These are phyloP conservation scores for Arizona elegans DNA, from an alignment of 2,113 vertebrate genomes.

Conservation along the genomic window DNA sequence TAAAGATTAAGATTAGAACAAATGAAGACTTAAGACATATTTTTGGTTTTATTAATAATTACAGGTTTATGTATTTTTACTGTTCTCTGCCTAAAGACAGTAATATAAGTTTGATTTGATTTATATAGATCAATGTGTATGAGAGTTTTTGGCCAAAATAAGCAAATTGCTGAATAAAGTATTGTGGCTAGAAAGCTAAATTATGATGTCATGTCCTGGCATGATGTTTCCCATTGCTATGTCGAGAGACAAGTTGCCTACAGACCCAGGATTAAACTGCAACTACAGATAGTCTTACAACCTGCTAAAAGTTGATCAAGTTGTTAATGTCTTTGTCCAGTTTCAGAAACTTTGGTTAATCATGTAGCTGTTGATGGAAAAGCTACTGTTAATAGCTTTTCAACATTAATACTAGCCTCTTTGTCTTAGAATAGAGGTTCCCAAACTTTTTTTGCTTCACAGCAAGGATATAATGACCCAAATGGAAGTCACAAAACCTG, in stretches of 20 bases:
- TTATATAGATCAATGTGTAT: background rate
- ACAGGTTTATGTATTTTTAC: background rate
- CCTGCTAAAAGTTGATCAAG: background rate
- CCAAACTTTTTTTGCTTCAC: background rate
- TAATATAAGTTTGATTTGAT: background rate
- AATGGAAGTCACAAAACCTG: background rate
- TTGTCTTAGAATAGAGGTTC: background rate
- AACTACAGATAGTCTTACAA: background rate
- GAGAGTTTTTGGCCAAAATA: background rate
- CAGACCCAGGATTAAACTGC: background rate
- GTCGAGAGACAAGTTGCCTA: background rate
- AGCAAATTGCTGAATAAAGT: background rate
- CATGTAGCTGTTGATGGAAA: background rate
- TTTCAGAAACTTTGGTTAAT: background rate
- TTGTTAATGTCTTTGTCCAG: background rate
- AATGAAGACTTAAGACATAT: too few relatives aligned
- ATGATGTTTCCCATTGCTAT: background rate
- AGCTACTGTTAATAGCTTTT: background rate
- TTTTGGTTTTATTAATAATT: background rate
- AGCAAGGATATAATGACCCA: background rate
- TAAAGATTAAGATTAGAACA: background rate
- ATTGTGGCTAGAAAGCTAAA: background rate
- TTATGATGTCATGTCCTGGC: background rate
- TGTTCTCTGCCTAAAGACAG: background rate
- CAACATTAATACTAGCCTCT: background rate